phyloP scores from a whole-genome alignment of 2,113 vertebrate genomes.

The Tetrao urogallus region DNA sequence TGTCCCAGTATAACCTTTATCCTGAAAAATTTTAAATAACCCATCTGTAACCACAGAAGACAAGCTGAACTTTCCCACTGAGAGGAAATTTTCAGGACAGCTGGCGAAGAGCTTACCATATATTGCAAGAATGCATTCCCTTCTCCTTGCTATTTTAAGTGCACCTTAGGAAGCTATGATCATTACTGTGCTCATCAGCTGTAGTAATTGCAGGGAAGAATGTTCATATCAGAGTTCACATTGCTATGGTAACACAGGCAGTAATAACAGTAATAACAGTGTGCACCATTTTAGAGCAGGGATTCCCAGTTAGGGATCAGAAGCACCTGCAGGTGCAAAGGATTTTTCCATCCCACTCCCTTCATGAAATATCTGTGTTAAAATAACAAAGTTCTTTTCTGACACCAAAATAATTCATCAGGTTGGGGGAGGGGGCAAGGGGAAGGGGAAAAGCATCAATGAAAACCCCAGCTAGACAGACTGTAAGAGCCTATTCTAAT shows the following conservation, averaged over 20 bases:
- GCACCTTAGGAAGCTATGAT: conserved; percentile 69
- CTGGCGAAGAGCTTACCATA: not conserved
- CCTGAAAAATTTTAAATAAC: conserved; percentile 10
- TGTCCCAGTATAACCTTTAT: conserved; percentile 27
- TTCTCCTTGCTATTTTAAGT: conserved; percentile 71
- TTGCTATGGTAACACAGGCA: conserved; percentile 72
- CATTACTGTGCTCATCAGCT: conserved; percentile 74
- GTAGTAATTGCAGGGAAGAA: conserved; percentile 70
- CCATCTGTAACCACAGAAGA: conserved; percentile 26
- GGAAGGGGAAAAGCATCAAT: not conserved
- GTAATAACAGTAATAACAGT: conserved; percentile 61
- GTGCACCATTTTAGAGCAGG: conserved; percentile 45
- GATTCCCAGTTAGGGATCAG: conserved; percentile 61
- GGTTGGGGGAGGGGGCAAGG: fast-evolving
- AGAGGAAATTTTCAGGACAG: conserved; percentile 35
- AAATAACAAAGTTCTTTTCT: not conserved
- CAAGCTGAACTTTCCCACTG: conserved; percentile 44
- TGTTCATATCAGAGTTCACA: conserved; percentile 48
- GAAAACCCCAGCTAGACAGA: not conserved
- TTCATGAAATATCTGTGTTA: not conserved
- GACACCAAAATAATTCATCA: not conserved
- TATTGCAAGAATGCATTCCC: conserved; percentile 47
- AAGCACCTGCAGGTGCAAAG: conserved; percentile 59
- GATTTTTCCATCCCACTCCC: conserved; percentile 8
- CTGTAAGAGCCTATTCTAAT: not conserved